Base-by-base conservation (phyloP, 2,888 invertebrate genomes). In the Lymantria dispar region DNA sequence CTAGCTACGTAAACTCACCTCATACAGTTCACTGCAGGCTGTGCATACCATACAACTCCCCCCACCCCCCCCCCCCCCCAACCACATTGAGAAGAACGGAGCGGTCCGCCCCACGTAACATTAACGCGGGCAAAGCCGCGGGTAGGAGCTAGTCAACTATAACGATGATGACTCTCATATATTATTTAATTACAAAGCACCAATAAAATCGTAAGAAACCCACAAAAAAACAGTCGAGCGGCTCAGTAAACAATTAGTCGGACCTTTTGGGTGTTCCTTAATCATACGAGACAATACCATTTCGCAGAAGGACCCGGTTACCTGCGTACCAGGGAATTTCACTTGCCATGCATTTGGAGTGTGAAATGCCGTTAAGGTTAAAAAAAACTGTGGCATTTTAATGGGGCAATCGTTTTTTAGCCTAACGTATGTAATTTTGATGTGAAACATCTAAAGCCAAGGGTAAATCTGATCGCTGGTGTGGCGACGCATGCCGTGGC, bases 251-350 rank as follows among this genome's bases (percentile, higher is more conserved):
- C 64, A 66, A 61, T 61, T 64, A 52, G 49, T 38, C 49, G 55
- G 49, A 46, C 37, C 43, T 44, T 48, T 33, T 13, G 40, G 52
- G 46, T 45, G 40, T 57, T 61, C 58, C 13, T 60, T 72, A 73
- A 71, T 74, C 66, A 67, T 12, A 64, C 70, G 70, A 78, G 74
- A 80, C 80, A 79, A 76, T 64, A 42, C 47, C 9, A 52, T 8
- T 48, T 80, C 76, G 52, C 47, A 68, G 80, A 80, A 68, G 54
- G 56, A 48, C 43, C 43, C 13, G 29, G 53, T 67, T 79, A 79
- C 79, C 80, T 80, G 80, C 58, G 50, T 45, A 53, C 58, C 48
- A 47, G 50, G 62, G 64, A 60, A 64, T 58, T 48, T 60, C 55
- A 52, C 44, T 47, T 52, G 33, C 64, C 49, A 66, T 64, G 65